Evolutionary conservation across 30 jellyfish, hydroid and myxozoan species (phyloP).

Genomic region (Hydractinia echinata): DNA sequence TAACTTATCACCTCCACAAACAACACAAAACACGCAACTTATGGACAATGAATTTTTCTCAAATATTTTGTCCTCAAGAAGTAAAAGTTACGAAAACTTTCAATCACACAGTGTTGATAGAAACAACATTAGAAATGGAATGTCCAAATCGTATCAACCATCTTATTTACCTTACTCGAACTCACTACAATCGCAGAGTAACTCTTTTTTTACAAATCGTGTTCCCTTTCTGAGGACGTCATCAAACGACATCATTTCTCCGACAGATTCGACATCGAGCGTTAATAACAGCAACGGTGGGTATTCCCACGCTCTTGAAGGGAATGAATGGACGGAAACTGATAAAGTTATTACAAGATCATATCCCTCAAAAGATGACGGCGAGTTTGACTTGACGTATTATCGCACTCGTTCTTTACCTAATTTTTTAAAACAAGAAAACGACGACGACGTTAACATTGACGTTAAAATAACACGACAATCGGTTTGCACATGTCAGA

Average conservation of each 20-base stretch:
- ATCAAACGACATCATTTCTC: slow-evolving; percentile 36
- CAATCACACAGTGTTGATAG: background rate
- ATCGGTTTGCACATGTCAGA: slow-evolving; percentile 26
- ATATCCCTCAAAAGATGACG: slow-evolving; percentile 4
- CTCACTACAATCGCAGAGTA: background rate
- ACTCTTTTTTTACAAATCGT: slow-evolving; percentile 27
- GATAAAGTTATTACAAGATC: slow-evolving; percentile 8
- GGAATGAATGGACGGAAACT: background rate
- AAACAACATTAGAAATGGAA: background rate
- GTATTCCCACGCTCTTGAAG: background rate
- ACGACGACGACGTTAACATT: background rate
- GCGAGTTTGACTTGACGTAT: slow-evolving; percentile 22
- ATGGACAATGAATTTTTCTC: background rate
- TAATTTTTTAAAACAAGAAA: background rate
- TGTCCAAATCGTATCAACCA: slow-evolving; percentile 9
- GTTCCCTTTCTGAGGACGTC: slow-evolving; percentile 15
- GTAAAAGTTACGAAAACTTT: slow-evolving; percentile 28
- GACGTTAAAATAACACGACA: background rate
- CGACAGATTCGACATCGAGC: slow-evolving; percentile 31
- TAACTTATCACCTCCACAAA: slow-evolving; percentile 33
- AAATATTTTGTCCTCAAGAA: background rate
- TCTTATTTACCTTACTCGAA: slow-evolving; percentile 9
- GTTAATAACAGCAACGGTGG: background rate
- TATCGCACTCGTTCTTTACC: slow-evolving; percentile 32
- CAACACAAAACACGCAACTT: background rate